These are phyloP conservation scores for Drosophila kurseongensis DNA, from an alignment of 1,140 invertebrate species.

Conservation along the genomic window DNA sequence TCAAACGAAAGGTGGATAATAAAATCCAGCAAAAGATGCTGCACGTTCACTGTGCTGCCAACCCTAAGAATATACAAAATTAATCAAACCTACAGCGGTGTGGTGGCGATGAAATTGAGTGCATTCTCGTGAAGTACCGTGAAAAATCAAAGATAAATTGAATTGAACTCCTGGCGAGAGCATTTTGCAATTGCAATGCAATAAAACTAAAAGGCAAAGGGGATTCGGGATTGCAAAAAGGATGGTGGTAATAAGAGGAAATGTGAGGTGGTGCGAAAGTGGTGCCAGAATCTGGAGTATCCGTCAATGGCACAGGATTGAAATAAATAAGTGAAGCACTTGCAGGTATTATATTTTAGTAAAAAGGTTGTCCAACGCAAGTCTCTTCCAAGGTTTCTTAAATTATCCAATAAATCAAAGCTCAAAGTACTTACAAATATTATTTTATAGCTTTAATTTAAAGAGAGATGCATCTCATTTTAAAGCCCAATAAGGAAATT, in stretches of 20 bases:
- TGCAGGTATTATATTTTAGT: neutral
- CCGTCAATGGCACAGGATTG: neutral
- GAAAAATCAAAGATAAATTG: constrained; percentile 78
- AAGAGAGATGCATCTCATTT: no score
- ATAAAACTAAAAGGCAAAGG: constrained; percentile 59
- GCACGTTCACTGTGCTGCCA: constrained; percentile 18
- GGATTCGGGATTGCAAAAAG: neutral
- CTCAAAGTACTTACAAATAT: no score
- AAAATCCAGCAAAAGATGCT: constrained; percentile 31
- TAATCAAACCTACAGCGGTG: constrained; percentile 55
- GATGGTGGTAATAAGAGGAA: neutral
- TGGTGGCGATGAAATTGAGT: constrained; percentile 8
- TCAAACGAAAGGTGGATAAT: neutral
- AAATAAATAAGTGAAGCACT: constrained; percentile 5
- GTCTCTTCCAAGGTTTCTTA: no score
- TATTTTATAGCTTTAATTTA: no score
- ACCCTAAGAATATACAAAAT: constrained; percentile 62
- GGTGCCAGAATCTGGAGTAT: constrained; percentile 2
- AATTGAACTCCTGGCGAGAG: constrained; percentile 66
- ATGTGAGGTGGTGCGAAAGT: neutral
- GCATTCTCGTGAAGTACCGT: constrained; percentile 20
- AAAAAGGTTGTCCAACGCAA: no score
- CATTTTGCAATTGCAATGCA: constrained; percentile 67
- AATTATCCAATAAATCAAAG: no score
- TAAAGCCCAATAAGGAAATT: no score